Evolutionary conservation across 2,888 invertebrate species (phyloP).

Genomic region (Cantharis rustica): DNA sequence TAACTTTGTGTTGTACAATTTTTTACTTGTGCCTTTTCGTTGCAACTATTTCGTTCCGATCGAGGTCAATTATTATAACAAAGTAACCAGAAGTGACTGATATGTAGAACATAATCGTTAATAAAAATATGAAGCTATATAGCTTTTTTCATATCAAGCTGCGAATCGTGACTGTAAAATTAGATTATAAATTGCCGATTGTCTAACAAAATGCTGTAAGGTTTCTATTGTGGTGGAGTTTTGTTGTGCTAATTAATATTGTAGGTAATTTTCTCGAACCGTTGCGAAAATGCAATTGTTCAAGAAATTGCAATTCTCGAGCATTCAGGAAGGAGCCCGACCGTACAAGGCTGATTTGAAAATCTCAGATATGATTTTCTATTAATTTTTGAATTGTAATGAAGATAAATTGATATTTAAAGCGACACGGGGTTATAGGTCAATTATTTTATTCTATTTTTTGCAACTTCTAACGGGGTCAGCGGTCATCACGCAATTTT

Average conservation of each 20-base stretch:
- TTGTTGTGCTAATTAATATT: background rate
- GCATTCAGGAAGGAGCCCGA: background rate
- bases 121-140: background rate
- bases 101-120: background rate
- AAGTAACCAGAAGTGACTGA: background rate
- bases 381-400: conserved; percentile 7
- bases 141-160: background rate
- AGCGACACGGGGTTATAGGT: conserved; percentile 3
- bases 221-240: background rate
- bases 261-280: background rate
- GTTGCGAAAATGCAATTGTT: conserved; percentile 2
- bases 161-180: background rate
- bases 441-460: conserved; percentile 1
- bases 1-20: background rate
- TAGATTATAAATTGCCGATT: background rate
- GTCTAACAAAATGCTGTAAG: background rate
- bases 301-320: background rate
- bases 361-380: background rate
- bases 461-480: conserved; percentile 6
- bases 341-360: background rate
- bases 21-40: background rate
- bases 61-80: background rate
- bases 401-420: conserved; percentile 10
- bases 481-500: conserved; percentile 6
- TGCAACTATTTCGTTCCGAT: background rate